phyloP scores from a whole-genome alignment of 2,797 vertebrate species.

The Onychomys arenicola region DNA sequence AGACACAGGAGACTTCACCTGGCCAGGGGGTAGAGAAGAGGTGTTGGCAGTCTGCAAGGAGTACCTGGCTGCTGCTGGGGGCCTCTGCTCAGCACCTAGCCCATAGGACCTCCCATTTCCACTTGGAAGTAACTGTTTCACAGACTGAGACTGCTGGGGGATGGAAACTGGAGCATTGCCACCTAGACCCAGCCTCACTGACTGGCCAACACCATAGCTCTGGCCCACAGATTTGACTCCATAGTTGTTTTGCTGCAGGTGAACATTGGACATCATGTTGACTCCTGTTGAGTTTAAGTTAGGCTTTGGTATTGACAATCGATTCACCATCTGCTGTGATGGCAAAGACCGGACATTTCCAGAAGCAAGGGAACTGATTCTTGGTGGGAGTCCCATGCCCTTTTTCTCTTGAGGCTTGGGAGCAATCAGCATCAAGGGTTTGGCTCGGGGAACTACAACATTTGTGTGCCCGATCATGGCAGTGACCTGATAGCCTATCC shows the following conservation, averaged over 20 bases:
- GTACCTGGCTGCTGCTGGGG: slow-evolving; percentile 87
- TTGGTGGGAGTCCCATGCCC: slow-evolving; percentile 94
- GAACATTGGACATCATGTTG: slow-evolving; percentile 93
- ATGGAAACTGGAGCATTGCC: slow-evolving; percentile 94
- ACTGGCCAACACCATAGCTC: slow-evolving; percentile 91
- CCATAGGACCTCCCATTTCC: slow-evolving; percentile 90
- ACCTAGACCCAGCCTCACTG: slow-evolving; percentile 91
- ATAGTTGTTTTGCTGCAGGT: slow-evolving; percentile 93
- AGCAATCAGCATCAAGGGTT: slow-evolving; percentile 95
- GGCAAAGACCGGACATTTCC: slow-evolving; percentile 92
- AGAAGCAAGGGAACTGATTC: slow-evolving; percentile 92
- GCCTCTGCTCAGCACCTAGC: slow-evolving; percentile 89
- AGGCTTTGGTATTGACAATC: slow-evolving; percentile 94
- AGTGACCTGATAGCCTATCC: slow-evolving; percentile 98
- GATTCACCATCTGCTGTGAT: slow-evolving; percentile 93
- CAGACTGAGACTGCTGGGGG: slow-evolving; percentile 94
- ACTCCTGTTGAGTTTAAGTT: slow-evolving; percentile 92
- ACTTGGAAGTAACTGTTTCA: slow-evolving; percentile 93
- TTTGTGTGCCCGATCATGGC: slow-evolving; percentile 99
- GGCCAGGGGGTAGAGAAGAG: slow-evolving; percentile 88
- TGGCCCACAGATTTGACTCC: slow-evolving; percentile 92
- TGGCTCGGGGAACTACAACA: slow-evolving; percentile 96
- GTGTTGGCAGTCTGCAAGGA: slow-evolving; percentile 89
- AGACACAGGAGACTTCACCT: slow-evolving; percentile 92
- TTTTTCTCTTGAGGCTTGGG: slow-evolving; percentile 96